Evolutionary conservation across 2,888 invertebrate species (phyloP), one percentile per base, ranked within the genome.

Genomic region (Agelastica alni): DNA sequence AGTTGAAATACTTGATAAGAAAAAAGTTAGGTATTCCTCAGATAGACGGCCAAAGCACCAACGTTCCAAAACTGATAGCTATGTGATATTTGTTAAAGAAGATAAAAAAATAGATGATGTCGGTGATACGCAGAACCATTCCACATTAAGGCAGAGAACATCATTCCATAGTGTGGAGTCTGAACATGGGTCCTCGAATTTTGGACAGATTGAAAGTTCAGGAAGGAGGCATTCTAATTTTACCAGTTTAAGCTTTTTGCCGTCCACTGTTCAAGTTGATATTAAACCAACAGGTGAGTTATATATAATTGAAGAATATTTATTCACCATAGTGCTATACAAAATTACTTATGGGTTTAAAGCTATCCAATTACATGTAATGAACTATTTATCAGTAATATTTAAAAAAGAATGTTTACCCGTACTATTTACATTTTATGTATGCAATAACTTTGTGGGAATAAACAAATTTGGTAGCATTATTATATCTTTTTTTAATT

Each of bases 141-240:
- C 61, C 18, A 58, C 82, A 76, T 69, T 79, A 77, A 22, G 80
- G 70, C 69, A 81, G 77, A 20, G 80, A 76, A 17, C 74, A 18
- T 68, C 69, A 5, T 57, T 73, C 52, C 69, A 69, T 45, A 72
- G 68, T 51, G 67, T 82, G 75, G 32, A 80, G 77, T 17, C 66
- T 1, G 74, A 72, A 51, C 69, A 70, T 14, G 66, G 63, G 22
- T 60, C 69, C 9, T 65, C 70, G 2, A 66, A 69, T 56, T 60
- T 65, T 28, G 57, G 39, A 2, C 34, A 30, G 4, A 36, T 36
- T 7, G 64, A 61, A 36, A 53, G 12, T 18, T 46, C 51, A 4
- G 63, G 60, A 16, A 58, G 84, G 34, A 74, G 84, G 58, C 84
- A 85, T 71, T 85, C 84, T 0, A 84, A 84, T 70, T 84, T 83